Evolutionary conservation across 2,797 vertebrate genomes (phyloP), one percentile per base, ranked within the genome.

Genomic region (Percopsis omiscomaycus): DNA sequence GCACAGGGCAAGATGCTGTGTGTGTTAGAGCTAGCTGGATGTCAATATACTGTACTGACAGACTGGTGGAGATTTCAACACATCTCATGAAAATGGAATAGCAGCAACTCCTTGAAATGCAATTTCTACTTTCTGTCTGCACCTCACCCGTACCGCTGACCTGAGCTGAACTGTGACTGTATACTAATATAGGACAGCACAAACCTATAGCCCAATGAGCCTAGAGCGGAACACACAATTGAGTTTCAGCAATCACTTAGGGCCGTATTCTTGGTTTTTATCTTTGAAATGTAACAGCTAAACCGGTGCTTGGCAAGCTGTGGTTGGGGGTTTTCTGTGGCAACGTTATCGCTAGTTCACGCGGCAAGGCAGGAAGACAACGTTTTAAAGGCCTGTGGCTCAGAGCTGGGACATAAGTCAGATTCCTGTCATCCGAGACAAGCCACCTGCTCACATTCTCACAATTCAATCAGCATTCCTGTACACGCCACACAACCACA

Each of bases 391-490:
- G 63, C 13, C 71, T 2, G 37, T 3, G 66, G 46, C 71, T 13
- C 48, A 1, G 37, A 64, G 69, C 60, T 28, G 70, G 69, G 47
- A 47, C 80, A 74, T 76, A 57, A 61, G 58, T 73, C 66, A 72
- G 49, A 89, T 88, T 85, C 86, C 79, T 76, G 71, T 71, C 73
- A 65, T 55, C 66, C 76, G 81, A 89, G 83, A 86, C 83, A 76
- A 81, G 66, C 27, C 84, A 84, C 78, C 84, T 74, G 83, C 79
- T 78, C 59, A 32, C 78, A 69, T 80, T 88, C 75, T 77, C 62
- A 68, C 74, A 55, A 52, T 67, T 1, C 66, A 53, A 53, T 47
- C 57, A 14, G 62, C 77, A 76, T 73, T 80, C 81, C 32, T 75
- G 59, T 27, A 54, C 4, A 11, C 56, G 22, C 1, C 22, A 48